Conservation (phyloP, 2,113 vertebrate genomes). For the Nibea albiflora region DNA sequence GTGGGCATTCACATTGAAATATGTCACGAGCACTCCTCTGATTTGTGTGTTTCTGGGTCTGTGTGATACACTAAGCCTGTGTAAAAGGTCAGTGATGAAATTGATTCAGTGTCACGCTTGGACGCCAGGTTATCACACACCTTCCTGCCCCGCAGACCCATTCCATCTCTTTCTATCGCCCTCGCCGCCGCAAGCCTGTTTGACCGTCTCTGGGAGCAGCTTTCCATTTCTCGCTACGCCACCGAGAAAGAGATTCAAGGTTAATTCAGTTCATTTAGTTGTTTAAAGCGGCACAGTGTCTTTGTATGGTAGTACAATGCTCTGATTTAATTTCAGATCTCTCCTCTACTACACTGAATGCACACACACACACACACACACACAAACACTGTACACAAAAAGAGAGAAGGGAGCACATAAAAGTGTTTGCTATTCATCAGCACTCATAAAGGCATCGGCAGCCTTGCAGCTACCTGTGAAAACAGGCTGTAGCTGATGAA, state of each 20-base stretch:
- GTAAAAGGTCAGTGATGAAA: slow-evolving; percentile 59
- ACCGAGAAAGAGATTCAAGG: slow-evolving; percentile 60
- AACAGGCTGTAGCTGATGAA: slow-evolving; percentile 19
- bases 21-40: slow-evolving; percentile 16
- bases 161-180: slow-evolving; percentile 64
- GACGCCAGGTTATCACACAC: slow-evolving; percentile 75
- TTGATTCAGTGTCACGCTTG: slow-evolving; percentile 76
- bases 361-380: slow-evolving; percentile 3
- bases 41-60: slow-evolving; percentile 37
- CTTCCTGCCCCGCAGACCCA: slow-evolving; percentile 50
- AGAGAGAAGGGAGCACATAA: slow-evolving; percentile 14
- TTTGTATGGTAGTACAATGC: slow-evolving; percentile 18
- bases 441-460: slow-evolving; percentile 20
- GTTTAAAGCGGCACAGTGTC: slow-evolving; percentile 16
- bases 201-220: slow-evolving; percentile 41
- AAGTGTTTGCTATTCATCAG: slow-evolving; percentile 45
- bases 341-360: not conserved
- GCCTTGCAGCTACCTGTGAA: slow-evolving; percentile 45
- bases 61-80: slow-evolving; percentile 41
- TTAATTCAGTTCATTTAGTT: slow-evolving; percentile 65
- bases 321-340: slow-evolving; percentile 34
- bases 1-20: slow-evolving; percentile 27
- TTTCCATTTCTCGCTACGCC: slow-evolving; percentile 50
- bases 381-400: slow-evolving; percentile 19
- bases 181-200: slow-evolving; percentile 44